phyloP scores from a whole-genome alignment of 2,113 vertebrate genomes.

The Rhombomys opimus region DNA sequence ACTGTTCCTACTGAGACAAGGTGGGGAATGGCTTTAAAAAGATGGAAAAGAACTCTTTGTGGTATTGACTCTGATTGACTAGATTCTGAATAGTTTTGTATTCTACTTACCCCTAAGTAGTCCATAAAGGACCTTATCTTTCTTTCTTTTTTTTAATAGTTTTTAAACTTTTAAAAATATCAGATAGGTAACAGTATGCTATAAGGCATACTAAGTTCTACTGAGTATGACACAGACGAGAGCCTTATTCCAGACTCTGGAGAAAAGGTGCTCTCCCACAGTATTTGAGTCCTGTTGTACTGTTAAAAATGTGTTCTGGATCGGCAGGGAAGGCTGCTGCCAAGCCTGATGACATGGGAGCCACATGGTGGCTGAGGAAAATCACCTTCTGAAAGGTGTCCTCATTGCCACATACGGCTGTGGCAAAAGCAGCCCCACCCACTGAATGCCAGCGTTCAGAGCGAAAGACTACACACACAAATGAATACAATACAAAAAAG shows the following conservation, averaged over 20 bases:
- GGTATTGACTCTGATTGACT: background rate
- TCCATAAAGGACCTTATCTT: background rate
- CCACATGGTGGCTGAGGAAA: too few relatives aligned
- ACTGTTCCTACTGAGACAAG: background rate
- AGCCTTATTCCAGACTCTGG: background rate
- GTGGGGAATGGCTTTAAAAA: slow-evolving; percentile 9
- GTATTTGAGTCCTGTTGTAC: background rate
- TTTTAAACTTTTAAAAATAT: background rate
- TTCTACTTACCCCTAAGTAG: background rate
- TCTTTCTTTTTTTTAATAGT: background rate
- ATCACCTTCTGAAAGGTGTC: background rate
- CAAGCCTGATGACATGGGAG: background rate
- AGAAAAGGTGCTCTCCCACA: background rate
- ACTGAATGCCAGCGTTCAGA: background rate
- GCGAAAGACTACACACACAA: background rate
- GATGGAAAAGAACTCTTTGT: background rate
- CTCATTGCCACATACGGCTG: background rate
- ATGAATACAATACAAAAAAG: too few relatives aligned
- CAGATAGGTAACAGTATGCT: background rate
- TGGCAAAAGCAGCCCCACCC: background rate
- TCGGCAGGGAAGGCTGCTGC: too few relatives aligned
- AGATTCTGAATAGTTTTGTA: background rate
- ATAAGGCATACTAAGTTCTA: background rate
- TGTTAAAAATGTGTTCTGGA: background rate
- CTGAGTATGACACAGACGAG: background rate